Conservation (phyloP, 2,888 invertebrate species). For the Julus scanicus region DNA sequence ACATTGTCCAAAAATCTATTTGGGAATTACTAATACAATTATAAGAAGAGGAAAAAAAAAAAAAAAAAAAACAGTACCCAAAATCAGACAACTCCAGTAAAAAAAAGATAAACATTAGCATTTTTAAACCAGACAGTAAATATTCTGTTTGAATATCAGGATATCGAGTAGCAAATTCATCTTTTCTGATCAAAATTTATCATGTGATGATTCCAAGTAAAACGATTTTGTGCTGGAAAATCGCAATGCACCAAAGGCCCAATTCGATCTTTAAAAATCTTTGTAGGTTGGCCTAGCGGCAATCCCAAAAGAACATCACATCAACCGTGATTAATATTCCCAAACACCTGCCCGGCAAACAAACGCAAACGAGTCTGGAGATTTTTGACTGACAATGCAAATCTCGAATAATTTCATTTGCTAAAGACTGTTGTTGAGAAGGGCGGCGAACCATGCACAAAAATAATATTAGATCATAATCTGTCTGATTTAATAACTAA, state of each 20-base stretch:
- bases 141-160: too few species aligned
- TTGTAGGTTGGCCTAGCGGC: neutral
- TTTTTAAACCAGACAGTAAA: too few species aligned
- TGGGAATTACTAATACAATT: too few species aligned
- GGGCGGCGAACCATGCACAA: neutral
- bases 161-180: too few species aligned
- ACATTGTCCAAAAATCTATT: too few species aligned
- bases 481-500: constrained; percentile 34
- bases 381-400: constrained; percentile 15
- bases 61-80: too few species aligned
- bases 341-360: constrained; percentile 9
- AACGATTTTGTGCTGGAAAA: too few species aligned
- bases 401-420: constrained; percentile 25
- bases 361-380: neutral
- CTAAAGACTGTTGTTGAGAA: constrained; percentile 30
- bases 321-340: constrained; percentile 38
- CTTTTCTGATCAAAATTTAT: too few species aligned
- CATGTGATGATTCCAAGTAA: too few species aligned
- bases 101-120: too few species aligned
- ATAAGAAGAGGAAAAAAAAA: too few species aligned
- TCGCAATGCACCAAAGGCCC: neutral
- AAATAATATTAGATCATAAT: constrained; percentile 30
- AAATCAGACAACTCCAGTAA: too few species aligned
- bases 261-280: neutral
- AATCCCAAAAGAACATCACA: neutral